Evolutionary conservation across 2,888 invertebrate species (phyloP).

Genomic region (Conus canariensis): DNA sequence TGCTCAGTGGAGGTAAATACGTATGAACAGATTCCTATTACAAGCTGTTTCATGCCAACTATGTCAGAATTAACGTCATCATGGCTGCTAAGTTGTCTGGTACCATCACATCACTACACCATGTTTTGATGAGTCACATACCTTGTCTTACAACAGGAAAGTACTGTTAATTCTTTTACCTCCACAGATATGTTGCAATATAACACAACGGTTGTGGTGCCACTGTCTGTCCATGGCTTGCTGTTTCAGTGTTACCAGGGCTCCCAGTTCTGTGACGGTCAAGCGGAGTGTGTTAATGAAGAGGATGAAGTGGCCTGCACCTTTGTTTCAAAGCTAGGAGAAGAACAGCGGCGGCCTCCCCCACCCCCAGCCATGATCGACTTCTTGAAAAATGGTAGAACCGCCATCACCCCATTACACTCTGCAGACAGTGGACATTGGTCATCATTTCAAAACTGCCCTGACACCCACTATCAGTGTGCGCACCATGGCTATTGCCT

Average conservation of each 20-base stretch:
- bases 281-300: neutral
- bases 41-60: too few relatives aligned
- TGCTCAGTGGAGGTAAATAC: too few relatives aligned
- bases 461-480: constrained; percentile 9
- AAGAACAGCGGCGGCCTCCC: neutral
- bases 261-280: neutral
- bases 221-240: neutral
- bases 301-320: neutral
- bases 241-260: neutral
- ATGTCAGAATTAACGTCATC: too few relatives aligned
- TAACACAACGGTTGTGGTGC: too few relatives aligned
- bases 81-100: too few relatives aligned
- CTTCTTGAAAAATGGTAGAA: neutral
- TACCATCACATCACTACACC: too few relatives aligned
- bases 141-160: too few relatives aligned
- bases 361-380: neutral
- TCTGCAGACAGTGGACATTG: neutral
- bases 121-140: too few relatives aligned
- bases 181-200: too few relatives aligned
- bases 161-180: too few relatives aligned
- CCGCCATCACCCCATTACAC: neutral
- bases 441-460: neutral
- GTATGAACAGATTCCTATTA: too few relatives aligned
- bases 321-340: neutral
- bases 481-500: neutral